Conservation (phyloP, 2,113 vertebrate species). For the Malurus alboscapulatus region DNA sequence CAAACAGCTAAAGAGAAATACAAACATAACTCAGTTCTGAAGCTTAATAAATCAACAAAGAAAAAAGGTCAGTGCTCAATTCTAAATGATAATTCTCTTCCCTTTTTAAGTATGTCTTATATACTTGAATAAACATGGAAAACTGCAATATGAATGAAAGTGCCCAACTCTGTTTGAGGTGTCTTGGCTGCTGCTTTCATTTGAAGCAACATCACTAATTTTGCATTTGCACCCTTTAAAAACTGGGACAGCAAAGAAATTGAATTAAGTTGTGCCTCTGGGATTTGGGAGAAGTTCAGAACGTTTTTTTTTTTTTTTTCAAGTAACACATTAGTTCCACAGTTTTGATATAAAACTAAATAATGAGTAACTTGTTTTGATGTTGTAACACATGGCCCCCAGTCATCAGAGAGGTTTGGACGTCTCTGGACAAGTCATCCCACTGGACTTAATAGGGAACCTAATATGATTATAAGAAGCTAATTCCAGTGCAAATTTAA, state of each 20-base stretch:
- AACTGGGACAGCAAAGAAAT: slow-evolving; percentile 40
- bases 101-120: not conserved
- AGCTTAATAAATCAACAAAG: not conserved
- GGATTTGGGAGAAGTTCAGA: slow-evolving; percentile 35
- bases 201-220: not conserved
- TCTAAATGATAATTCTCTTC: not conserved
- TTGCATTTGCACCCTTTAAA: slow-evolving; percentile 38
- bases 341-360: slow-evolving; percentile 33
- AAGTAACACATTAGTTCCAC: slow-evolving; percentile 42
- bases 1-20: not conserved
- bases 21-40: not conserved
- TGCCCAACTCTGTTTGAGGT: not conserved
- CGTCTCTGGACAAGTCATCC: not conserved
- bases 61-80: not conserved
- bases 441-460: not conserved
- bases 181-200: not conserved
- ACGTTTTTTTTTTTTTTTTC: slow-evolving; percentile 22
- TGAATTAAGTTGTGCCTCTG: slow-evolving; percentile 47
- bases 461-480: not conserved
- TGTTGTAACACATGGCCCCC: not conserved
- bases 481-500: not conserved
- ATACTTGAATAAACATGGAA: not conserved
- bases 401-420: not conserved
- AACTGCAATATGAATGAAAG: not conserved
- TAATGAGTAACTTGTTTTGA: slow-evolving; percentile 12